A percentile compares a stretch with the other conserved stretches of the same genome.
Conservation (phyloP, 2,888 invertebrate genomes). For the Folsomia candida region DNA sequence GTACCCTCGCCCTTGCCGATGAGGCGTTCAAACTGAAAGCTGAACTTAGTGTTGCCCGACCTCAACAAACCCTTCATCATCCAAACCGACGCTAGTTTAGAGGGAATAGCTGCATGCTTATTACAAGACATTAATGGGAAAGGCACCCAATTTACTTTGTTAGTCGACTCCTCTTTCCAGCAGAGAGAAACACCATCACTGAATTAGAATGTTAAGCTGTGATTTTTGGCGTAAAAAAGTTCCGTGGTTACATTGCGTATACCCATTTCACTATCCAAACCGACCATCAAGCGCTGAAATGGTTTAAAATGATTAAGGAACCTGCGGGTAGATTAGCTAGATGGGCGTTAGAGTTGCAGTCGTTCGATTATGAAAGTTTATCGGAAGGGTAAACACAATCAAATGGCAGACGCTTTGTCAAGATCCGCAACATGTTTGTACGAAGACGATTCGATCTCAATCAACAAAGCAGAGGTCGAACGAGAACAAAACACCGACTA, state of each 20-base stretch:
- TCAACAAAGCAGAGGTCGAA: no score
- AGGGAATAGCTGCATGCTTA: neutral
- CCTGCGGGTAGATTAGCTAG: no score
- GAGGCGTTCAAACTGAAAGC: neutral
- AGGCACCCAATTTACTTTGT: conserved; percentile 16
- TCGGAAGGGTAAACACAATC: conserved; percentile 52
- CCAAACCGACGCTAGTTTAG: neutral
- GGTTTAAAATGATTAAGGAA: conserved; percentile 54
- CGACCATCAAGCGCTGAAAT: conserved; percentile 57
- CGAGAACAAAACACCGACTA: neutral
- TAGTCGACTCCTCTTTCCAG: neutral
- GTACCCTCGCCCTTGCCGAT: conserved; percentile 46
- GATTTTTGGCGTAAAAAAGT: conserved; percentile 36
- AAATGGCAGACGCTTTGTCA: conserved; percentile 54
- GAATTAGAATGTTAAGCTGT: conserved; percentile 21
- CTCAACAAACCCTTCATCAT: conserved; percentile 4
- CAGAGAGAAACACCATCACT: conserved; percentile 1
- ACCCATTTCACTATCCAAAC: conserved; percentile 53
- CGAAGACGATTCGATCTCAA: no score
- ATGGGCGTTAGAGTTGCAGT: conserved; percentile 55
- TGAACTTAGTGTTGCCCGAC: neutral
- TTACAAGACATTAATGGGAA: conserved; percentile 3
- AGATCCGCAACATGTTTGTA: no score
- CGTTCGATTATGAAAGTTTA: conserved; percentile 54
- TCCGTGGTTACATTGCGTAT: conserved; percentile 54